Evolutionary conservation across 2,888 invertebrate genomes (phyloP), one percentile per base, ranked within the genome.

Genomic region (Drymonia ruficornis): DNA sequence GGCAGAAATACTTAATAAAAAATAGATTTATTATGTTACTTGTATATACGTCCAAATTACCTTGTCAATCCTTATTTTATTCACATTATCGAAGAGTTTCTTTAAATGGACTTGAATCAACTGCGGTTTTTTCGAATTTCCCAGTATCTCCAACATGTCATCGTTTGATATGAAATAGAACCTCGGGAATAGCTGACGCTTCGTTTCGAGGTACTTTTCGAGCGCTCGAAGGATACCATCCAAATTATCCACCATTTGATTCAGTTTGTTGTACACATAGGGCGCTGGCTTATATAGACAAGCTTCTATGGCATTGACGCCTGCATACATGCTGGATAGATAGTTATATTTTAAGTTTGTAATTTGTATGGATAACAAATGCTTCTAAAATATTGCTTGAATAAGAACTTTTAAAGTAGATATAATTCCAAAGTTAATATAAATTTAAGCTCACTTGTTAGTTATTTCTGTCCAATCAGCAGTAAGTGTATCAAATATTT

Each of bases 71-170:
- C 95, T 94, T 49, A 97, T 88, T 78, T 94, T 95, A 72, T 95
- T 95, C 34, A 98, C 94, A 82, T 97, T 97, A 80, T 97, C 98
- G 83, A 98, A 98, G 38, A 98, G 93, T 80, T 98, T 98, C 79
- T 97, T 98, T 55, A 98, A 91, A 82, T 98, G 97, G 0, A 95
- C 95, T 89, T 98, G 98, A 54, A 98, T 95, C 45, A 96, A 89
- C 72, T 96, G 96, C 0, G 98, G 98, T 70, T 95, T 96, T 74
- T 96, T 97, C 0, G 97, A 96, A 82, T 98, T 97, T 0, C 97
- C 98, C 56, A 98, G 93, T 65, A 98, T 97, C 86, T 98, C 97
- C 50, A 97, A 84, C 67, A 97, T 89, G 77, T 97, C 97, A 74
- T 93, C 93, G 53, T 93, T 93, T 1, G 93, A 95, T 88, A 89